A percentile compares a stretch with the other conserved stretches of the same genome.
phyloP scores from a whole-genome alignment of 2,113 vertebrate genomes.

The Oenanthe oenanthe region DNA sequence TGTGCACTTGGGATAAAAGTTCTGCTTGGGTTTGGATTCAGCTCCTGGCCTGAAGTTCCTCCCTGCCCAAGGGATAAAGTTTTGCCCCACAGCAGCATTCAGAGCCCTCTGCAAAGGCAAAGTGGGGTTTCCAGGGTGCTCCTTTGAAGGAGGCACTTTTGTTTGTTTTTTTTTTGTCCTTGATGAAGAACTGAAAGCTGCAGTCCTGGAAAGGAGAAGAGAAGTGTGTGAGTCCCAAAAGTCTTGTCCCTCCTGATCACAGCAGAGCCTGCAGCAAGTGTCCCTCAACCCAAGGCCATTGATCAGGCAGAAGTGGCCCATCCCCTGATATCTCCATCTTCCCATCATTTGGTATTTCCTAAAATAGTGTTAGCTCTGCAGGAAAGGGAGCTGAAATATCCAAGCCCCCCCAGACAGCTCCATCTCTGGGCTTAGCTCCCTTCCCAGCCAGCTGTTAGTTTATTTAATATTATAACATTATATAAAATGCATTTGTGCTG shows the following conservation, averaged over 20 bases:
- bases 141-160: background rate
- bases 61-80: background rate
- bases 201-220: background rate
- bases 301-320: background rate
- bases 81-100: rapidly evolving
- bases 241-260: background rate
- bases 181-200: background rate
- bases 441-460: background rate
- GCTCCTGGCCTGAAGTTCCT: background rate
- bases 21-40: background rate
- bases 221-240: background rate
- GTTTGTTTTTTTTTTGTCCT: background rate
- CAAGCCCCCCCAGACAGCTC: background rate
- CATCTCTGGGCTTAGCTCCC: background rate
- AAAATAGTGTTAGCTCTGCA: background rate
- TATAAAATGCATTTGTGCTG: background rate
- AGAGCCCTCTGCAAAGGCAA: background rate
- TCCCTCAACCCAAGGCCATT: background rate
- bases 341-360: background rate
- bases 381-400: background rate
- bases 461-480: background rate
- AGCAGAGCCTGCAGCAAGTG: background rate
- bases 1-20: rapidly evolving
- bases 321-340: background rate
- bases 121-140: background rate